phyloP scores from a whole-genome alignment of 2,888 invertebrate genomes.

The Alcis repandata region DNA sequence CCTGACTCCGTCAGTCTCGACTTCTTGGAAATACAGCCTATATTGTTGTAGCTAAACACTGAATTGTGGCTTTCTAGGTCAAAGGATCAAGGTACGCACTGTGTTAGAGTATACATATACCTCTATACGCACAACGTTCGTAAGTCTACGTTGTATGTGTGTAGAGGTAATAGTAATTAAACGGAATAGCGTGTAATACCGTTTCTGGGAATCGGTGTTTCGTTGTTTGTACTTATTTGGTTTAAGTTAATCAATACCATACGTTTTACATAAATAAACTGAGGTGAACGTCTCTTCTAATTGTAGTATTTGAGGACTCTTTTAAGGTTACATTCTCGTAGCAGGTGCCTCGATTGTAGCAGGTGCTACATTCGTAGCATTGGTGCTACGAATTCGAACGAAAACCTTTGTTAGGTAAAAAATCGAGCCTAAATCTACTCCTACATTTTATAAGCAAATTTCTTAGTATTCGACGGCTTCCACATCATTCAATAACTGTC shows the following conservation, averaged over 20 bases:
- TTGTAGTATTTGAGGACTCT: too few species aligned
- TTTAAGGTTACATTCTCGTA: background rate
- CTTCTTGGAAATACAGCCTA: constrained; percentile 22
- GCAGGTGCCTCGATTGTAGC: constrained; percentile 14
- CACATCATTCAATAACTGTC: too few species aligned
- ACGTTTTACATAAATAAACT: background rate
- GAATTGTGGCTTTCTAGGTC: constrained; percentile 31
- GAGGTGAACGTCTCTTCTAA: background rate
- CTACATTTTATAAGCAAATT: too few species aligned
- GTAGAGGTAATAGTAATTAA: constrained; percentile 23
- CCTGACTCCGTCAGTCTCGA: constrained; percentile 25
- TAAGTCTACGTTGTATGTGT: constrained; percentile 11
- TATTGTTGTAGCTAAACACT: constrained; percentile 25
- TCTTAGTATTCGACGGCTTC: too few species aligned
- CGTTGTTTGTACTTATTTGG: background rate
- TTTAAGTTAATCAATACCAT: background rate
- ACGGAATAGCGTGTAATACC: constrained; percentile 16
- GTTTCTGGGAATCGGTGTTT: background rate
- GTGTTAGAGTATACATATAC: background rate
- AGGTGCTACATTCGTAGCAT: constrained; percentile 11
- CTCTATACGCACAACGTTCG: constrained; percentile 7
- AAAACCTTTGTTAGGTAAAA: background rate
- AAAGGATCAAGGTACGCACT: constrained; percentile 25
- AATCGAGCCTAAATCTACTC: background rate
- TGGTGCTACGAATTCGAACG: background rate